Evolutionary conservation across 2,888 invertebrate species (phyloP), one percentile per base, ranked within the genome.

Genomic region (Emmelina monodactyla): DNA sequence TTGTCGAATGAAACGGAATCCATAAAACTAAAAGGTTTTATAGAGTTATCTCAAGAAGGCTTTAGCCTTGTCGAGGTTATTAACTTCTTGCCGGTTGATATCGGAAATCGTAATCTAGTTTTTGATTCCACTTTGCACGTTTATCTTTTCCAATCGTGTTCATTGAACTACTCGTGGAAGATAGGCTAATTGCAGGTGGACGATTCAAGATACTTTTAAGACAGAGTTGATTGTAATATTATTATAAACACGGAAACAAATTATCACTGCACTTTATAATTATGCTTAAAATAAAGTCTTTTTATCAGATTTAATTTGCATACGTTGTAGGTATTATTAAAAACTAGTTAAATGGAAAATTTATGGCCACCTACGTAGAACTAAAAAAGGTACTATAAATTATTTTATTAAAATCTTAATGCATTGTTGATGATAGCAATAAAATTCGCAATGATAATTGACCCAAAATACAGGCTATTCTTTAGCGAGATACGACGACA

Each of bases 1-100:
- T 66, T 58, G 64, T 55, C 55, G 57, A 70, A 68, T 72, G 67
- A 70, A 61, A 60, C 54, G 62, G 52, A 67, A 71, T 72, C 55
- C 52, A 65, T 69, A 66, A 68, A 62, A 71, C 67, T 69, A 65
- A 72, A 72, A 72, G 72, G 71, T 75, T 75, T 70, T 76, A 72
- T 73, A 71, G 61, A 66, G 67, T 60, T 70, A 70, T 71, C 65
- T 64, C 52, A 56, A 53, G 49, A 50, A 66, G 66, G 58, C 55
- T 65, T 62, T 63, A 65, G 68, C 78, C 78, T 79, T 78, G 73
- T 47, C 43, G 46, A 58, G 75, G 76, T 76, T 71, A 67, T 69
- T 75, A 68, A 70, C 78, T 64, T 49, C 56, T 49, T 49, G 3
- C 44, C 41, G 52, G 45, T 56, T 53, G 66, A 67, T 78, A 78